Evolutionary conservation across 2,797 vertebrate genomes (phyloP), one percentile per base, ranked within the genome.

Genomic region (Cirrhinus molitorella): DNA sequence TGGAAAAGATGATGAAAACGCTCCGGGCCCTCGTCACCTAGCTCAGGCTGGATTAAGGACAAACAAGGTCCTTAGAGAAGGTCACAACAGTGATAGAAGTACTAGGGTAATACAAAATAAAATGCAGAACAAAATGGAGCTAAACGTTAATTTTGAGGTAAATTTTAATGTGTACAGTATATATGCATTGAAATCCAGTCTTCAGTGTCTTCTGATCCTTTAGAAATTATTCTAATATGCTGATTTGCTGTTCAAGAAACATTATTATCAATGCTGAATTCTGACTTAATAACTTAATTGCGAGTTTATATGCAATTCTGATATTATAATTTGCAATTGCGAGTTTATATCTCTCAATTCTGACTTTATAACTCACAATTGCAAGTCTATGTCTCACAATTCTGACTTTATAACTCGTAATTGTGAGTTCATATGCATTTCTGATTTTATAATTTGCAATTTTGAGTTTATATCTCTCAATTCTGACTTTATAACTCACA

Each of bases 1-100:
- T 4, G 9, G 9, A 88, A 86, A 90, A 59, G 66, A 88, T 78
- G 84, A 89, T 80, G 80, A 87, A 92, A 91, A 83, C 86, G 80
- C 63, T 86, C 81, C 3, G 1, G 21, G 43, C n/a, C 19, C 0
- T 21, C n/a, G 14, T 55, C 51, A 31, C 51, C 53, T 75, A 57
- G 0, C 11, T 25, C 3, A 59, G 17, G 6, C 51, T 68, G 11
- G n/a, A 14, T 57, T 59, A n/a, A 25, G n/a, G 37, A 31, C 40
- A 23, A 53, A 67, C 11, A 55, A 70, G 31, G 63, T 45, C 25
- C 40, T 53, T 28, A 16, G 25, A 23, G 45, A 53, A 53, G 47
- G 19, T 68, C 65, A 67, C 31, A 17, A 28, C 28, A 63, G 6
- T 31, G 59, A 17, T 28, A 11, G 13, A 23, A 11, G 19, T 70